Base-by-base conservation (phyloP, 1,140 invertebrate genomes). In the Bursaphelenchus mucronatus region DNA sequence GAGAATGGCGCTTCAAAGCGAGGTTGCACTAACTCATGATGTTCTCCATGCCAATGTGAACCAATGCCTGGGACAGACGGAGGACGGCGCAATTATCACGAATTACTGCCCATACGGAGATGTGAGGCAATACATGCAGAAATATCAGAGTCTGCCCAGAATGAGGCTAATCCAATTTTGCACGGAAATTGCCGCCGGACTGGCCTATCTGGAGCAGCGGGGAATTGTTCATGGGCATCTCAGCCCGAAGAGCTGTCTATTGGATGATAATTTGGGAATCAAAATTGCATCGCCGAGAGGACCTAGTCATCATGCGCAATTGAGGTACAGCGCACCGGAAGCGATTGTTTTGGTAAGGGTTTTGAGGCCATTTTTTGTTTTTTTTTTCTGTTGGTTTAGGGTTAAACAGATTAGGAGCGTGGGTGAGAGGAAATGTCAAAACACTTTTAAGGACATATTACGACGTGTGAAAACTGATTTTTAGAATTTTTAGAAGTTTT, bases 171-270 rank as follows among this genome's bases (percentile, higher is more conserved):
- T 65, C 8, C 54, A 46, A 10, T 54, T 69, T 10, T 66, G 68
- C 30, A 43, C 68, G 19, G 17, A 65, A 19, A 62, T 69, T 45
- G 69, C 68, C 8, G 30, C 45, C 8, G 68, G 49, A 13, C 61
- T 69, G 57, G 61, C 44, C n/a, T 63, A 73, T 21, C 49, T 69
- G 13, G 68, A 69, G 30, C 40, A 46, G 11, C 19, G 15, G 6
- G 15, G 69, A 21, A 72, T 69, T 39, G 69, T 69, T 3, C 68
- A 69, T 67, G 68, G 68, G 6, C 68, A 69, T 46, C 47, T 69
- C 10, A 67, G 62, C 4, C 67, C 68, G 10, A 52, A 56, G 41
- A 72, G 47, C 52, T 73, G 69, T 45, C 30, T 69, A 17, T 10
- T 69, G n/a, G 61, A 67, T 9, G 15, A 9, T 5, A 45, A 63